phyloP scores from a whole-genome alignment of 2,888 invertebrate genomes.

The Azorinus chamasolen region DNA sequence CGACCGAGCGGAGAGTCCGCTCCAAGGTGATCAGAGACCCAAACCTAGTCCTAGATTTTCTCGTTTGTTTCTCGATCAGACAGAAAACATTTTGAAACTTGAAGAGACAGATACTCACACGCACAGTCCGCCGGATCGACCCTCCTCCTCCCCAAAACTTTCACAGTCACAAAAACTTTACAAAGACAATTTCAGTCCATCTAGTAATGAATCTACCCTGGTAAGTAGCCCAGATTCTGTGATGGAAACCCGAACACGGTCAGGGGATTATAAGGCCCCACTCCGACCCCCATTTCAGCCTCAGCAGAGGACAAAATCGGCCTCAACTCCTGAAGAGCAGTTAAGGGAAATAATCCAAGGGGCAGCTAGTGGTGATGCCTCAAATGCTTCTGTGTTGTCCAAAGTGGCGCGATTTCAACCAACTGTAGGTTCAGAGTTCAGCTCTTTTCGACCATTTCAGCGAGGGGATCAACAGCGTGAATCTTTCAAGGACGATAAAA shows the following conservation, averaged over 20 bases:
- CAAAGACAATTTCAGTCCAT: constrained; percentile 63
- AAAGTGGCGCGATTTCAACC: constrained; percentile 75
- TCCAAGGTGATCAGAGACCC: constrained; percentile 64
- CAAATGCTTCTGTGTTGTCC: constrained; percentile 69
- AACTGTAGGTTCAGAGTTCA: constrained; percentile 63
- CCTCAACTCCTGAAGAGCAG: constrained; percentile 48
- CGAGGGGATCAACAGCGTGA: constrained; percentile 65
- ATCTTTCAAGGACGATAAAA: constrained; percentile 65
- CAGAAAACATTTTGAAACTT: constrained; percentile 65
- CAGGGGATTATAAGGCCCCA: constrained; percentile 65
- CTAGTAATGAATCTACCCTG: constrained; percentile 65
- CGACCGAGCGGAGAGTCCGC: constrained; percentile 46
- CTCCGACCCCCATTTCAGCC: constrained; percentile 68
- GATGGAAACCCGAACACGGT: constrained; percentile 60
- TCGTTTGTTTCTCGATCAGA: constrained; percentile 75
- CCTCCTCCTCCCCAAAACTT: constrained; percentile 53
- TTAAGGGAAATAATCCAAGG: constrained; percentile 39
- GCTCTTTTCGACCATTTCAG: constrained; percentile 69
- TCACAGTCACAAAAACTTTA: constrained; percentile 33
- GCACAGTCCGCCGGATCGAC: constrained; percentile 48
- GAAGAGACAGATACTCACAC: constrained; percentile 54
- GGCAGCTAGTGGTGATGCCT: constrained; percentile 38
- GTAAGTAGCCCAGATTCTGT: constrained; percentile 69
- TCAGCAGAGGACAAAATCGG: constrained; percentile 66
- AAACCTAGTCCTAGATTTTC: constrained; percentile 82